Conservation (phyloP, 2,113 vertebrate genomes). For the Pogona vitticeps region DNA sequence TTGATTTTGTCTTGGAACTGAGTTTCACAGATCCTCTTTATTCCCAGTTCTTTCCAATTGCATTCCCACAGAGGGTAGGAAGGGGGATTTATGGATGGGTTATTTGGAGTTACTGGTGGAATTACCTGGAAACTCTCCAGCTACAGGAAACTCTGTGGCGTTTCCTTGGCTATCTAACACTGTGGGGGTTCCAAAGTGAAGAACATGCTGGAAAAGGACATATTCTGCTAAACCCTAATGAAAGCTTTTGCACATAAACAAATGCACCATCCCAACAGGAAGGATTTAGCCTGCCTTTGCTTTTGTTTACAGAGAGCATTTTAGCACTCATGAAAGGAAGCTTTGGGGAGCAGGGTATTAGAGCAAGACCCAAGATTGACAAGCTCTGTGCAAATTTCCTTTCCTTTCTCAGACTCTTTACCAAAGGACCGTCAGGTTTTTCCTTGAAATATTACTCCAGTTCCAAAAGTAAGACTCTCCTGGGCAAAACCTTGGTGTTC, state of each 20-base stretch:
- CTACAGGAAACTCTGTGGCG: not conserved
- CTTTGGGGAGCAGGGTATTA: slow-evolving; percentile 34
- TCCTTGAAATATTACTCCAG: slow-evolving; percentile 36
- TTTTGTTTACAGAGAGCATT: slow-evolving; percentile 61
- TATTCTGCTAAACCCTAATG: not conserved
- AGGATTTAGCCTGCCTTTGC: slow-evolving; percentile 56
- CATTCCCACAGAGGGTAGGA: not conserved
- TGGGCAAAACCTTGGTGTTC: slow-evolving; percentile 53
- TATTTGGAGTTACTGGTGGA: not conserved
- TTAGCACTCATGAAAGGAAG: slow-evolving; percentile 46
- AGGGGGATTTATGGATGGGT: not conserved
- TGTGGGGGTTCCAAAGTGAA: not conserved
- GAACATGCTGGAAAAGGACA: not conserved
- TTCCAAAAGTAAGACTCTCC: slow-evolving; percentile 41
- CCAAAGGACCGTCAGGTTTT: slow-evolving; percentile 45
- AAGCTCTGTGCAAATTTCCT: slow-evolving; percentile 25
- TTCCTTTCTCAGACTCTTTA: slow-evolving; percentile 37
- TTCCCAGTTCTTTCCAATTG: not conserved
- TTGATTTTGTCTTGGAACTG: not conserved
- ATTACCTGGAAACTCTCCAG: not conserved
- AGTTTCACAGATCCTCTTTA: not conserved
- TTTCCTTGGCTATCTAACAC: not conserved
- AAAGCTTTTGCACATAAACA: slow-evolving; percentile 51
- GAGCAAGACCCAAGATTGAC: slow-evolving; percentile 38
- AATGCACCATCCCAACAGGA: slow-evolving; percentile 37